Evolutionary conservation across 2,888 invertebrate genomes (phyloP).

Genomic region (Bombylius major): DNA sequence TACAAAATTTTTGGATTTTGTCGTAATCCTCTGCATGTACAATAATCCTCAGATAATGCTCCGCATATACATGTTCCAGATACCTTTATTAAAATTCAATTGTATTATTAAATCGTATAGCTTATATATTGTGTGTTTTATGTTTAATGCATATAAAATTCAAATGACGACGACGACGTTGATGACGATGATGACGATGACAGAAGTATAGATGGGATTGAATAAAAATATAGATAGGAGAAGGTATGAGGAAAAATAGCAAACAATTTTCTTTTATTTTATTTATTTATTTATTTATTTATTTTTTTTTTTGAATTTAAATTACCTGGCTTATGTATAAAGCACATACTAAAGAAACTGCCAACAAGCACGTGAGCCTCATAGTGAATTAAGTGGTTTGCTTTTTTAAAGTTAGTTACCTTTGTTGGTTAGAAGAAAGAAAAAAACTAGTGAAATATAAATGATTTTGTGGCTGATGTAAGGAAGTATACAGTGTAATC

Average conservation of each 20-base stretch:
- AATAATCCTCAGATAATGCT: conserved; percentile 26
- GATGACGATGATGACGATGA: too few relatives aligned
- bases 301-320: not conserved
- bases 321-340: not conserved
- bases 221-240: too few relatives aligned
- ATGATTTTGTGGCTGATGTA: too few relatives aligned
- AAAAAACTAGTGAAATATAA: too few relatives aligned
- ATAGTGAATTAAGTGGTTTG: not conserved
- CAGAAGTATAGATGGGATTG: too few relatives aligned
- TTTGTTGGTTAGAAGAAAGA: not conserved
- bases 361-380: not conserved
- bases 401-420: not conserved
- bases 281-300: too few relatives aligned
- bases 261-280: not conserved
- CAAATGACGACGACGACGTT: too few relatives aligned
- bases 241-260: not conserved
- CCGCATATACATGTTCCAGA: conserved; percentile 28
- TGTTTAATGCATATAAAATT: too few relatives aligned
- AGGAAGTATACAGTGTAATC: too few relatives aligned
- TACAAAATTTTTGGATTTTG: conserved; percentile 9
- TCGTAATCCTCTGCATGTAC: conserved; percentile 14
- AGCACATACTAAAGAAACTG: not conserved
- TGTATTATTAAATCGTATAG: too few relatives aligned
- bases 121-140: too few relatives aligned
- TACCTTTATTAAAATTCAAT: conserved; percentile 16